Base-by-base conservation (phyloP, 2,113 vertebrate species). In the Ceyx melanurus region DNA sequence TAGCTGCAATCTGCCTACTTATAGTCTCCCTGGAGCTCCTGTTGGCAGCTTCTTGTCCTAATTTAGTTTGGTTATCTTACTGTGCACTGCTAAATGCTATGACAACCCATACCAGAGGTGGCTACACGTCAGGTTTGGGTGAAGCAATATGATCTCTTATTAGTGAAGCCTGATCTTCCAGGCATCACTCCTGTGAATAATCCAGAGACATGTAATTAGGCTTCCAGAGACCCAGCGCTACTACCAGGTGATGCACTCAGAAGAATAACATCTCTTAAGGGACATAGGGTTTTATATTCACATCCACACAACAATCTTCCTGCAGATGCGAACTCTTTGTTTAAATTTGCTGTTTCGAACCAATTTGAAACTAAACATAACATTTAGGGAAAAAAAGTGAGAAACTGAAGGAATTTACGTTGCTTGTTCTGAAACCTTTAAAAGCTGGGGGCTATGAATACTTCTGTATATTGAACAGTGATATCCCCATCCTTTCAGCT, bases 1-100 rank as follows among this genome's bases (percentile, higher is more conserved):
- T 82, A 83, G 89, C 83, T 91, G 80, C 91, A 95, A n/a, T 85
- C 60, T 96, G 81, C 75, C 61, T 86, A 11, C 64, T 92, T 80
- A 60, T 13, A 10, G 42, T 88, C 45, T 88, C 88, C 76, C 51
- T 15, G n/a, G 89, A 81, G 79, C 13, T 94, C 42, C 75, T 81
- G 23, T 53, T 93, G 89, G 93, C 91, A 95, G 53, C 48, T 81
- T 90, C 87, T 81, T 78, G 60, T 68, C 82, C 92, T 89, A 57
- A 86, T 91, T 91, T 94, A 92, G 61, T 57, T 85, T 65, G 64
- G 43, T 78, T 89, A 82, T 90, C 79, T 91, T 57, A 43, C 85
- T 91, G 64, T 23, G 53, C 40, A 17, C 67, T 74, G 40, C 37
- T 86, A 86, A 86, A 65, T 28, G 53, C 56, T 77, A 67, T 51